Evolutionary conservation across 1,140 invertebrate species (phyloP), one percentile per base, ranked within the genome.

Genomic region (Hyphantria cunea): DNA sequence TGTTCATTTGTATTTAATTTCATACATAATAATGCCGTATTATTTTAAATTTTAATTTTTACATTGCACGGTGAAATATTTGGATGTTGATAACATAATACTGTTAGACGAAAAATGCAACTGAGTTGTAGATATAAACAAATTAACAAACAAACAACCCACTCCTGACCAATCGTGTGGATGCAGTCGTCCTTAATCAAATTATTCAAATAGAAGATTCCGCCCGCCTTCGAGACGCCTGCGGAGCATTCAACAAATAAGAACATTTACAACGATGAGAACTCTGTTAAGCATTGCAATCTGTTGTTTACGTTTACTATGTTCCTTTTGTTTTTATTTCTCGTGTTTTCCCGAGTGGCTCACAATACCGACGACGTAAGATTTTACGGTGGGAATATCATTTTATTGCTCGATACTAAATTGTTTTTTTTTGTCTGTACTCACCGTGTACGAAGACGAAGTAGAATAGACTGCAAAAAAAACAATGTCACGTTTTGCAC

Each of bases 141-240:
- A 48, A 58, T 44, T 44, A n/a, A 13, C 6, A 44, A 53, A 53
- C 14, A 15, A 53, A 53, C 33, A 53, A 47, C 31, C 47, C 33
- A 34, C 32, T 54, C 42, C 48, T 17, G 53, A 34, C 64, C 59
- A 59, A 58, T 62, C 69, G 68, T 54, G 3, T 33, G 45, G 48
- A 14, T 68, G 59, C 58, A 70, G 68, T 67, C 55, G 58, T 76
- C 68, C 71, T 81, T 82, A 86, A 84, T 88, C 82, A 82, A 86
- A 86, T 88, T 88, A 88, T 88, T 88, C 79, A 84, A 86, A 88
- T 83, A 83, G 74, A 72, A 76, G 75, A 80, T 78, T 78, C 71
- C 61, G 62, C 64, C 72, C 78, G 72, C 62, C 74, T 74, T 59
- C 49, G 41, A 63, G 77, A 79, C 80, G 76, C 73, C 82, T 69